phyloP scores from a whole-genome alignment of 2,888 invertebrate genomes.

The Ligdia adustata region DNA sequence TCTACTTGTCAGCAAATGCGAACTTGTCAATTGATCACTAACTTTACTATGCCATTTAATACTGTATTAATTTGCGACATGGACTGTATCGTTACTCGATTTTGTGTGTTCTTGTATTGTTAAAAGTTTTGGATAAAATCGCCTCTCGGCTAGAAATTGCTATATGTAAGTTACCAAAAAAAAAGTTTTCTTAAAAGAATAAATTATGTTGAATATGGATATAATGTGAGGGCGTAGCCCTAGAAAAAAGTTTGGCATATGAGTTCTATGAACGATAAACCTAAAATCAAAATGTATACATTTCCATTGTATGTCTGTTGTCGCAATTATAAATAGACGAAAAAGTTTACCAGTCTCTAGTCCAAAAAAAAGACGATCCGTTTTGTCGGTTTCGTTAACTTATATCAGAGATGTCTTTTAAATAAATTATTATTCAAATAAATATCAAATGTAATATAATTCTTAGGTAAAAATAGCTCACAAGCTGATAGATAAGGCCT shows the following conservation, averaged over 20 bases:
- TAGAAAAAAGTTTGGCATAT: conserved; percentile 42
- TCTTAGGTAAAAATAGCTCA: conserved; percentile 48
- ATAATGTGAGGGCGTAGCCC: conserved; percentile 54
- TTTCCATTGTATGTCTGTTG: conserved; percentile 52
- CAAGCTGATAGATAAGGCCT: conserved; percentile 43
- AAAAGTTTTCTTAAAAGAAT: conserved; percentile 41
- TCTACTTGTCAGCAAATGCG: neutral
- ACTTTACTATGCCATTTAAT: neutral
- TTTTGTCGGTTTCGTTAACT: conserved; percentile 45
- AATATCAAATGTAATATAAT: conserved; percentile 39
- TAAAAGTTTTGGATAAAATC: conserved; percentile 5
- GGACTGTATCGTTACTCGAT: conserved; percentile 35
- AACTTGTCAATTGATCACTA: conserved; percentile 1
- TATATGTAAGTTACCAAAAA: conserved; percentile 32
- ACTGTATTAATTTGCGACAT: conserved; percentile 41
- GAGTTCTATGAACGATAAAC: conserved; percentile 65
- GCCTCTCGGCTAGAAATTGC: conserved; percentile 9
- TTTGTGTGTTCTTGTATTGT: conserved; percentile 14
- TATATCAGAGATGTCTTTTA: conserved; percentile 40
- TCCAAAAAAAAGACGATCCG: conserved; percentile 68
- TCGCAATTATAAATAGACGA: conserved; percentile 56
- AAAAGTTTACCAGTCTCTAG: conserved; percentile 77
- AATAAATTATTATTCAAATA: conserved; percentile 43
- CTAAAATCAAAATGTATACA: conserved; percentile 38
- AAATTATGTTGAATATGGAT: conserved; percentile 38